Conservation (phyloP, 2,113 vertebrate species). For the Myiozetetes cayanensis region DNA sequence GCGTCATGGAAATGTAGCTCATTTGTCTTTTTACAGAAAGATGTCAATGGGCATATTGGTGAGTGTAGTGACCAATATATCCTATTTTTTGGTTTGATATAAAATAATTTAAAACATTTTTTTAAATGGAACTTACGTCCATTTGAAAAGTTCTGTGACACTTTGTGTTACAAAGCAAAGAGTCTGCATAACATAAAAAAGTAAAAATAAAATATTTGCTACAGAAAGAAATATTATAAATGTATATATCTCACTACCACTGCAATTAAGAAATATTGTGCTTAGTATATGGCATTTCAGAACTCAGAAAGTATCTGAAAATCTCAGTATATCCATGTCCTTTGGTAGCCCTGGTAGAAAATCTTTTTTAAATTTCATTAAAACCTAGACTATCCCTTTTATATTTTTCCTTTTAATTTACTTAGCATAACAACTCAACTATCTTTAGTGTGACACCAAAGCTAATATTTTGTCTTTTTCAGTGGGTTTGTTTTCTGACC, state of each 20-base stretch:
- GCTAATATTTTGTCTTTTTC: neutral
- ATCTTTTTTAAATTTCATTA: neutral
- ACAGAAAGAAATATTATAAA: neutral
- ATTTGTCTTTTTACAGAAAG: neutral
- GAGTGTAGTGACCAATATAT: neutral
- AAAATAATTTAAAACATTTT: neutral
- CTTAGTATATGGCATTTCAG: neutral
- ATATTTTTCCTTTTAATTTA: neutral
- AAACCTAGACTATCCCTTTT: neutral
- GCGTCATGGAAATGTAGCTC: neutral
- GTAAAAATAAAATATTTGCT: neutral
- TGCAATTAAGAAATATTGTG: neutral
- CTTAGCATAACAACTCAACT: neutral
- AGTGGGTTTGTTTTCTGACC: neutral
- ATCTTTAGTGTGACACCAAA: neutral
- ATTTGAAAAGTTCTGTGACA: neutral
- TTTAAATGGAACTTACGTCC: neutral
- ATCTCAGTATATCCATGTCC: neutral
- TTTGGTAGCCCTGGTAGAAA: neutral
- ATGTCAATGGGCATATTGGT: neutral
- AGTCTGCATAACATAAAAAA: neutral
- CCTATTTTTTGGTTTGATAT: neutral
- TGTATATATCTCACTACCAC: neutral
- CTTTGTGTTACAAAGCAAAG: neutral
- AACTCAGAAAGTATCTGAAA: neutral